Evolutionary conservation across 2,113 vertebrate genomes (phyloP).

Genomic region (Oxygymnocypris stewartii): DNA sequence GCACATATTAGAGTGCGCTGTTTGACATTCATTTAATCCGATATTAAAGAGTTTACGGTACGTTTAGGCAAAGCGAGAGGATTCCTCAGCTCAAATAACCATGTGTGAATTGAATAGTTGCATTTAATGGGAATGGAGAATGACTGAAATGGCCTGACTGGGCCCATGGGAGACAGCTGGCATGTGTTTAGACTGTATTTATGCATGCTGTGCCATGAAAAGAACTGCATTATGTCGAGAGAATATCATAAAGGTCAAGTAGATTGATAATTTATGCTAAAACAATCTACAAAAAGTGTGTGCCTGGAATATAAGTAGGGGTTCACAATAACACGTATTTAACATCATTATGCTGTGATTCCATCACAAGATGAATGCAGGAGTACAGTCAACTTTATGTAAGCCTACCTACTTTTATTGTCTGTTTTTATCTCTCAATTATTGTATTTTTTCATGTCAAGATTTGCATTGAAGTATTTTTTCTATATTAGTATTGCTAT

Average conservation of each 20-base stretch:
- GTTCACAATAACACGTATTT: background rate
- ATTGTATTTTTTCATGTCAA: background rate
- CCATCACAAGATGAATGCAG: background rate
- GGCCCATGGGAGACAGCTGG: background rate
- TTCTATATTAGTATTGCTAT: background rate
- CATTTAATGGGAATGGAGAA: background rate
- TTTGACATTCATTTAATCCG: background rate
- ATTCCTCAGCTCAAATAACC: background rate
- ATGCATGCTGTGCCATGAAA: background rate
- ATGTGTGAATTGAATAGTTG: slow-evolving; percentile 9
- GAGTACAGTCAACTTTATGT: background rate
- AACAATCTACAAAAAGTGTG: background rate
- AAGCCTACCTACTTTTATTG: background rate
- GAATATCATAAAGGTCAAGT: background rate
- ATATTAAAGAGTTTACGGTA: background rate
- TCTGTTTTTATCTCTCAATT: background rate
- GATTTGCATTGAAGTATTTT: too few relatives aligned
- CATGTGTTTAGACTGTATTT: background rate
- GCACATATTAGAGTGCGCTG: background rate
- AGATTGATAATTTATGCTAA: background rate
- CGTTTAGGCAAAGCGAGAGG: background rate
- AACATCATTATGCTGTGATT: background rate
- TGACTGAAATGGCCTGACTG: background rate
- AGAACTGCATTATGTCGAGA: background rate
- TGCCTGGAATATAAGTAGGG: background rate